A percentile compares a stretch with the other conserved stretches of the same genome.
Evolutionary conservation across 2,888 invertebrate species (phyloP).

Genomic region (Microctonus brassicae): DNA sequence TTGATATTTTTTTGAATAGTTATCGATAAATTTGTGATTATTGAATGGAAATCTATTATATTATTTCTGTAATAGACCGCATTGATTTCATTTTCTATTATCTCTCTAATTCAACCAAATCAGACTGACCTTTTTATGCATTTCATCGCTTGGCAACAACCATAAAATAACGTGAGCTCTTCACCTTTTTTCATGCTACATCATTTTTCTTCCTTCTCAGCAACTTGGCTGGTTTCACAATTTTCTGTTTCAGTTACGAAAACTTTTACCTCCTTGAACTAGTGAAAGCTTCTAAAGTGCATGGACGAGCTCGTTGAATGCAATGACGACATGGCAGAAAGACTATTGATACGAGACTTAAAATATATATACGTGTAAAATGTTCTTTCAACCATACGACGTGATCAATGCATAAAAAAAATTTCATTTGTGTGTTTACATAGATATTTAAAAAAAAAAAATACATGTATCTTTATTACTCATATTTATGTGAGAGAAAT

Average conservation of each 20-base stretch:
- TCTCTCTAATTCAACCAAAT: background rate
- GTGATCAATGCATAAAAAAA: background rate
- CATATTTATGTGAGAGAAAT: too few species aligned
- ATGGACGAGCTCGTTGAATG: background rate
- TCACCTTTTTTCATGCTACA: background rate
- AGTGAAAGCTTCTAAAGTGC: background rate
- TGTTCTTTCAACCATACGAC: background rate
- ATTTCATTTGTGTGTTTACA: background rate
- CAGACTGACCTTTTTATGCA: slow-evolving; percentile 1
- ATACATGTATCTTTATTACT: too few species aligned
- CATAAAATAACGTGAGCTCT: background rate
- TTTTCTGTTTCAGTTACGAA: background rate
- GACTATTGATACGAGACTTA: background rate
- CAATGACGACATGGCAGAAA: background rate
- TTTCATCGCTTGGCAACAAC: background rate
- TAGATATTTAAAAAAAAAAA: too few species aligned
- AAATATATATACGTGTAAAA: background rate
- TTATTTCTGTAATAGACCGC: background rate
- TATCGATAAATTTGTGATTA: too few species aligned
- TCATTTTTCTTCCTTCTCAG: slow-evolving; percentile 1
- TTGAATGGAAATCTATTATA: too few species aligned
- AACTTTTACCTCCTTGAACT: slow-evolving; percentile 5
- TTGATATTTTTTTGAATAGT: too few species aligned
- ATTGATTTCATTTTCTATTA: background rate
- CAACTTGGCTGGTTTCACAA: background rate